A percentile compares a stretch with the other conserved stretches of the same genome.
phyloP scores from a whole-genome alignment of 2,113 vertebrate species.

The Plecturocebus donacophilus region DNA sequence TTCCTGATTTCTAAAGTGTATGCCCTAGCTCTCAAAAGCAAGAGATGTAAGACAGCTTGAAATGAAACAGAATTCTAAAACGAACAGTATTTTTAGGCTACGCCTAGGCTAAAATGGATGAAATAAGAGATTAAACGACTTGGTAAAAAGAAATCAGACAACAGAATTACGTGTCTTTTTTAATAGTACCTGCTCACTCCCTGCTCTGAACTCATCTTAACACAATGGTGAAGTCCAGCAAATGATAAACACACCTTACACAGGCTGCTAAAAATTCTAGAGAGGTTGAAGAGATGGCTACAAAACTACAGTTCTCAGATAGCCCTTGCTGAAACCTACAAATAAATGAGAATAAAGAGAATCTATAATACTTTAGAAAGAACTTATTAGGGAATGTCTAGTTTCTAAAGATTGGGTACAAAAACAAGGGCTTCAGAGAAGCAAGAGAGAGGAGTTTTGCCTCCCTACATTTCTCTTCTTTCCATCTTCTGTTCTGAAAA shows the following conservation, averaged over 20 bases:
- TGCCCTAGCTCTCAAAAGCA: neutral
- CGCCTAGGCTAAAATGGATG: neutral
- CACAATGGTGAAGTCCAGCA: neutral
- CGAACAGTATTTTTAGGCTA: neutral
- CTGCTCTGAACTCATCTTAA: neutral
- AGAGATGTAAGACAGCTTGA: neutral
- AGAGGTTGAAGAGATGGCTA: neutral
- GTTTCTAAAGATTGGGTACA: neutral
- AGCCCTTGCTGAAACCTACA: neutral
- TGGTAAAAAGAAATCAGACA: neutral
- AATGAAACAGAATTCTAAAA: constrained; percentile 6
- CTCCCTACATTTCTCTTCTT: neutral
- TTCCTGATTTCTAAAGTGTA: neutral
- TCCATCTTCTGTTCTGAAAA: constrained; percentile 2
- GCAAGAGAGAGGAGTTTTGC: neutral
- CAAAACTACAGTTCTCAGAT: neutral
- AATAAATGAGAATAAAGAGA: neutral
- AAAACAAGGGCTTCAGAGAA: neutral
- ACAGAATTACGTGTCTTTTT: neutral
- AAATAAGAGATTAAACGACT: neutral
- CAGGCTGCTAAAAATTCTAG: neutral
- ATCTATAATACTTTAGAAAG: neutral
- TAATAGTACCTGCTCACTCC: neutral
- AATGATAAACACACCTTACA: neutral
- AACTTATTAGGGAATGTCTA: neutral